A percentile compares a stretch with the other conserved stretches of the same genome.
phyloP scores from a whole-genome alignment of 2,113 vertebrate species.

The Prunella himalayana region DNA sequence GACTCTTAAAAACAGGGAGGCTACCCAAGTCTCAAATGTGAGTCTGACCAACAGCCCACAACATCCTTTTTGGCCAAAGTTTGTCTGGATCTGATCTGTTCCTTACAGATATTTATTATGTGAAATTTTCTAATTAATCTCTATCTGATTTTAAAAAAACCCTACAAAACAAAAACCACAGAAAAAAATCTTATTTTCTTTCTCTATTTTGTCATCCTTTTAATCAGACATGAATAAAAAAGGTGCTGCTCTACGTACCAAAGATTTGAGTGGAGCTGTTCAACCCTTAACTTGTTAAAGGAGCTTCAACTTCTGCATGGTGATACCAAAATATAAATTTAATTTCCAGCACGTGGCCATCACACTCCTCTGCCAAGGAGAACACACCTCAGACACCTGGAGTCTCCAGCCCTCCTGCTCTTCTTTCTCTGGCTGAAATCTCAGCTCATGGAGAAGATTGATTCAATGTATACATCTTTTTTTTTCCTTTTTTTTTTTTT shows the following conservation, averaged over 20 bases:
- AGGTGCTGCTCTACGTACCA: background rate
- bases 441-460: background rate
- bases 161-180: background rate
- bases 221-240: background rate
- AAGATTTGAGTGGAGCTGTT: background rate
- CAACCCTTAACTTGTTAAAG: background rate
- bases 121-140: background rate
- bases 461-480: background rate
- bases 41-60: background rate
- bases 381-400: background rate
- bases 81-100: background rate
- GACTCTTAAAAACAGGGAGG: background rate
- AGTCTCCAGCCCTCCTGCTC: background rate
- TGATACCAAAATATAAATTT: background rate
- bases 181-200: background rate
- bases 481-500: background rate
- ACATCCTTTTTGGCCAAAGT: background rate
- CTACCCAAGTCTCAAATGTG: background rate
- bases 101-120: background rate
- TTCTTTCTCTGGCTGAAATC: background rate
- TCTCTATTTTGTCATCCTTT: background rate
- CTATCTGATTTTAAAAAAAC: background rate
- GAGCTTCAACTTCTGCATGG: background rate
- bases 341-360: background rate
- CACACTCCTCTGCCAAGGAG: background rate